Conservation (phyloP, 2,797 vertebrate genomes). For the Muraenolepis orangiensis region DNA sequence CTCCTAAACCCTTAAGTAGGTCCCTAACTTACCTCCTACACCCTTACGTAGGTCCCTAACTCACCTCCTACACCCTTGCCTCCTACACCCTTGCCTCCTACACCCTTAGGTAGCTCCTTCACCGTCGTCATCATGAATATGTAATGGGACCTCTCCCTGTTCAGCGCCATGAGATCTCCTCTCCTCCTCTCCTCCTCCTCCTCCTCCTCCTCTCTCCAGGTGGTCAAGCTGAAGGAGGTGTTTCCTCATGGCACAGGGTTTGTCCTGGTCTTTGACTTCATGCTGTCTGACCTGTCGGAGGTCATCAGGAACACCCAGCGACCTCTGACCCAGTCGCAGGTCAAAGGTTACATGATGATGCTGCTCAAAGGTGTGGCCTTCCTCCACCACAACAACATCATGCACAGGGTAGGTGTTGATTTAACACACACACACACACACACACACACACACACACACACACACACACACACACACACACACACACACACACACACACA, state of each 20-base stretch:
- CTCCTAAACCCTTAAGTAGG: background rate
- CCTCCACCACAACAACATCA: slow-evolving; percentile 87
- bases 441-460: too few species aligned
- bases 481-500: too few species aligned
- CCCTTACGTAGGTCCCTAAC: background rate
- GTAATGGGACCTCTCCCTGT: background rate
- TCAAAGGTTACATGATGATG: slow-evolving; percentile 92
- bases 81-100: background rate
- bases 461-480: too few species aligned
- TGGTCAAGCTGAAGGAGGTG: slow-evolving; percentile 85
- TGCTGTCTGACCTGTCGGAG: slow-evolving; percentile 89
- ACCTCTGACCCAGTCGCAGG: slow-evolving; percentile 82
- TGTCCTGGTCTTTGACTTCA: slow-evolving; percentile 89
- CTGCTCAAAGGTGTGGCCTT: slow-evolving; percentile 86
- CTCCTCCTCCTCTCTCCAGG: slow-evolving; percentile 61
- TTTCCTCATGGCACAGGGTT: slow-evolving; percentile 87
- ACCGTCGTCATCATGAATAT: background rate
- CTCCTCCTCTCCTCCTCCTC: background rate
- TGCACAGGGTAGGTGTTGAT: slow-evolving; percentile 80
- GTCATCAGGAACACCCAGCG: slow-evolving; percentile 82
- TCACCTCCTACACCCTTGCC: background rate
- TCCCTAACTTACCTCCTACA: background rate
- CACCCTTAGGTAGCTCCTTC: background rate
- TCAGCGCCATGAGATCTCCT: background rate
- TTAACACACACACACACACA: background rate